Base-by-base conservation (phyloP, 2,113 vertebrate genomes). In the Amphiprion percula region DNA sequence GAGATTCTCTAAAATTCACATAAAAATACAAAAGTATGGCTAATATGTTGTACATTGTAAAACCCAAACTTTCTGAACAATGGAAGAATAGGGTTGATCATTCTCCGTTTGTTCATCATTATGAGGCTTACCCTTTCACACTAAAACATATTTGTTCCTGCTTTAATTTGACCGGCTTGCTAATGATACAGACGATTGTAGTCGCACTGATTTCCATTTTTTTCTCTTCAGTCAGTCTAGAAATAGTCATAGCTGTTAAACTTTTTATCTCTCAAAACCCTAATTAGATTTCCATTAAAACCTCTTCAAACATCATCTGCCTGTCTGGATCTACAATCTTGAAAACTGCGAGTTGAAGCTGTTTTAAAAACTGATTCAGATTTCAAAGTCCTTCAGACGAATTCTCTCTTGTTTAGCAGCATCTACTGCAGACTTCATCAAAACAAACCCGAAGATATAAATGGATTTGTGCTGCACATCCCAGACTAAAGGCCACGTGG, bases 221-320 rank as follows among this genome's bases (percentile, higher is more conserved):
- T 4, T 30, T 23, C n/a, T 62, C 17, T 19, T 39, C 41, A 10
- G 47, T 19, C 10, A 23, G 54, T 41, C 1, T 41, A 12, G 39
- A 10, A 41, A 8, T 2, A 21, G n/a, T 26, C 12, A n/a, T 17
- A 33, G 55, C 21, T 66, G 37, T 50, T 50, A 80, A 66, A 49
- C 17, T 33, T 14, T 14, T 15, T 15, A 4, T 44, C 11, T 6
- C 0, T 50, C 15, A 21, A 37, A 23, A 52, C 19, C n/a, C 1
- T 0, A 1, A 14, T 71, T 23, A 54, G 16, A 64, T 63, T 56
- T 71, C 21, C 44, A 68, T 28, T 79, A 47, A 82, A 82, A 74
- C 15, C 55, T 17, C 37, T 7, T 54, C 4, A 59, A 77, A 67
- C 17, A 12, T 64, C 47, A 46, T 37, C 23, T 8, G 2, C 2